Conservation (phyloP, 2,888 invertebrate genomes). For the Clitarchus hookeri region DNA sequence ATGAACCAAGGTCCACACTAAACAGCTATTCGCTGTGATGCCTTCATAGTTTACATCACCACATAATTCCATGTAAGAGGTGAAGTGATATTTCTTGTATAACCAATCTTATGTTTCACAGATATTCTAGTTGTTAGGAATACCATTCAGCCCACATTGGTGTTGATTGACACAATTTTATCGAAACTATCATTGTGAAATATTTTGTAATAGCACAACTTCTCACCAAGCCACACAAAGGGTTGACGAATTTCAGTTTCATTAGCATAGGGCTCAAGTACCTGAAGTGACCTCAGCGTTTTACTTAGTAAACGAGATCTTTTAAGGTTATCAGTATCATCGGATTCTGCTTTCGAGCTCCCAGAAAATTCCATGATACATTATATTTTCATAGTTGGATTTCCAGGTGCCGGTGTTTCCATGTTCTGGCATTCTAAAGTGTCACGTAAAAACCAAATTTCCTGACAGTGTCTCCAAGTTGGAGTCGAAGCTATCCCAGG, state of each 20-base stretch:
- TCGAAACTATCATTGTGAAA: background rate
- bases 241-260: background rate
- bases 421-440: background rate
- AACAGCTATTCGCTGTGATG: background rate
- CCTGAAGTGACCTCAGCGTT: background rate
- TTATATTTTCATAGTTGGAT: background rate
- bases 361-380: background rate
- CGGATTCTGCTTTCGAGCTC: background rate
- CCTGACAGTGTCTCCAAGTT: background rate
- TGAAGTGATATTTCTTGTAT: background rate
- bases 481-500: background rate
- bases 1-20: background rate
- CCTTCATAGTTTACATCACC: background rate
- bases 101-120: background rate
- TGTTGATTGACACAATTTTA: background rate
- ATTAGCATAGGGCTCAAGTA: background rate
- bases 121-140: background rate
- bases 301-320: background rate
- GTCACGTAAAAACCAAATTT: background rate
- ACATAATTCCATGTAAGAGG: background rate
- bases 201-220: background rate
- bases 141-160: background rate
- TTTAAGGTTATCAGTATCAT: background rate
- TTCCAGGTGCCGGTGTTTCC: background rate
- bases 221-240: background rate